phyloP scores from a whole-genome alignment of 2,888 invertebrate species.

The Apotomis turbidana region DNA sequence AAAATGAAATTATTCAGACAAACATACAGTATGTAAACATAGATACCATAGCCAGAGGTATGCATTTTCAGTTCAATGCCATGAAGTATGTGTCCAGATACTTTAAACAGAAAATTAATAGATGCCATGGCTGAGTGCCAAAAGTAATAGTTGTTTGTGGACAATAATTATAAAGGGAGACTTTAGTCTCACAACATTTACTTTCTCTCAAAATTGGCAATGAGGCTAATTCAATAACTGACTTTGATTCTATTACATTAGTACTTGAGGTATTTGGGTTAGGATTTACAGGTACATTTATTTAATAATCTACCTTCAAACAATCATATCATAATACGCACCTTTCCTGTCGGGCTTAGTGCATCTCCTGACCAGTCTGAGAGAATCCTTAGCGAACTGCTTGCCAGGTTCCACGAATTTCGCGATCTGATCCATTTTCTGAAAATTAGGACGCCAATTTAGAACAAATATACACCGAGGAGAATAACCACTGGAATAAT shows the following conservation, averaged over 20 bases:
- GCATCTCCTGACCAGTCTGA: constrained; percentile 98
- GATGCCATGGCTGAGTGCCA: constrained; percentile 5
- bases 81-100: too few relatives aligned
- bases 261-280: background rate
- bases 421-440: constrained; percentile 97
- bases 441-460: constrained; percentile 51
- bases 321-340: constrained; percentile 60
- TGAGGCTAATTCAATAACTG: background rate
- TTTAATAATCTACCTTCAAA: constrained; percentile 18
- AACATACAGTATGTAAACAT: too few relatives aligned
- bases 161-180: background rate
- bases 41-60: too few relatives aligned
- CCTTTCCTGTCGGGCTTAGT: constrained; percentile 99
- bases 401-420: constrained; percentile 97
- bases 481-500: constrained; percentile 3
- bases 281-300: constrained; percentile 12
- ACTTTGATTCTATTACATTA: background rate
- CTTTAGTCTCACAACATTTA: background rate
- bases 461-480: constrained; percentile 10
- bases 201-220: constrained; percentile 20
- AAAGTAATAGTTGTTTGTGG: constrained; percentile 4
- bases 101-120: too few relatives aligned
- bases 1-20: too few relatives aligned
- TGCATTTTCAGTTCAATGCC: too few relatives aligned
- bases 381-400: constrained; percentile 99